Evolutionary conservation across 2,888 invertebrate genomes (phyloP).

Genomic region (Rotaria sp.): DNA sequence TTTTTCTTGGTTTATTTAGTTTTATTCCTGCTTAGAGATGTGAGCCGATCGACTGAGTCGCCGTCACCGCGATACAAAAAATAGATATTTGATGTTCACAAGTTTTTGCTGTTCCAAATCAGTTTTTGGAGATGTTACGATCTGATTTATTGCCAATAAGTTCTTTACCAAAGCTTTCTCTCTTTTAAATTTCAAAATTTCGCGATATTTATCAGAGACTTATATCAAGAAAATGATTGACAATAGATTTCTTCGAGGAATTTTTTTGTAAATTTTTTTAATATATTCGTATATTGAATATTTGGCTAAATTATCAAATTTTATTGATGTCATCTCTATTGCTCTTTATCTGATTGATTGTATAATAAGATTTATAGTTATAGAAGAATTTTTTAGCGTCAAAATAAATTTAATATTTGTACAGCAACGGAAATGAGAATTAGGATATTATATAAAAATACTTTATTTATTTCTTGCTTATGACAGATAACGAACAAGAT

Average conservation of each 20-base stretch:
- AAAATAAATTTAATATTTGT: background rate
- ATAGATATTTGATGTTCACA: background rate
- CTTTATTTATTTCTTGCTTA: background rate
- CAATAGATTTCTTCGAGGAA: background rate
- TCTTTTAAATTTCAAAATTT: too few species aligned
- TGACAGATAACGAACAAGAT: background rate
- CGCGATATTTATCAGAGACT: background rate
- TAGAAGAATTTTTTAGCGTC: background rate
- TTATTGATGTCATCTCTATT: background rate
- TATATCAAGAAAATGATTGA: background rate
- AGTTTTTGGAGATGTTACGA: background rate
- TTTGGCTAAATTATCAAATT: background rate
- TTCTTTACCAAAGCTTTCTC: too few species aligned
- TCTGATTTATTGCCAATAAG: too few species aligned
- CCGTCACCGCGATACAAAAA: background rate
- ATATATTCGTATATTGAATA: background rate
- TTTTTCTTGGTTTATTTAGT: background rate
- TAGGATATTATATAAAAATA: background rate
- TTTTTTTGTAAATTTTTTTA: background rate
- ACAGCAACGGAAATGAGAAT: background rate
- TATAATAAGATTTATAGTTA: background rate
- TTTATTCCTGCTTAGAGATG: background rate
- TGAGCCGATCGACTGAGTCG: too few species aligned
- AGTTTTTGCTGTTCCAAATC: background rate
- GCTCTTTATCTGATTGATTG: background rate